These are phyloP conservation scores for Tenthredo notha DNA, from an alignment of 2,888 invertebrate species.

Conservation along the genomic window DNA sequence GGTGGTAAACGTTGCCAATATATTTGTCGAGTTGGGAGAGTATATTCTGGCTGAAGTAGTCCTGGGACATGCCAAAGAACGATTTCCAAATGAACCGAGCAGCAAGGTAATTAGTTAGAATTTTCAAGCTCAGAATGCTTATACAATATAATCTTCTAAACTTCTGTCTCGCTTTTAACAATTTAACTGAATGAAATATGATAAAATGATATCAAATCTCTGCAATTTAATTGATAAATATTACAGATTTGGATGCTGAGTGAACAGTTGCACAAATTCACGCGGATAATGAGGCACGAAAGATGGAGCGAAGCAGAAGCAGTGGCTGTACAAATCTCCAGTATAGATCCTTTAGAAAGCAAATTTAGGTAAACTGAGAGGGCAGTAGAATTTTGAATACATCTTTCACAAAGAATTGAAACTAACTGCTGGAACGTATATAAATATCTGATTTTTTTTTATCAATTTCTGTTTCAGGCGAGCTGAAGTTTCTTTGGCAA, in stretches of 20 bases:
- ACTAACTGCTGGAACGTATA: not conserved
- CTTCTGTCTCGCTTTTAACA: not conserved
- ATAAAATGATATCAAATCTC: not conserved
- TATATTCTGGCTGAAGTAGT: constrained; percentile 81
- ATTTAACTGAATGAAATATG: constrained; percentile 1
- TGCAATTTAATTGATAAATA: not conserved
- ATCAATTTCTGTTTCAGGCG: constrained; percentile 64
- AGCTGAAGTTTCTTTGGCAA: constrained; percentile 75
- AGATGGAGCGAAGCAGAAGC: constrained; percentile 80
- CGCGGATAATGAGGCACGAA: constrained; percentile 77
- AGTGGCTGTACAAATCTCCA: constrained; percentile 78
- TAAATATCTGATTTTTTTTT: not conserved
- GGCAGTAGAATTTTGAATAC: not conserved
- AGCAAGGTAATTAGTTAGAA: constrained; percentile 67
- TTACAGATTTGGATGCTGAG: constrained; percentile 84
- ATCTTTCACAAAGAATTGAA: not conserved
- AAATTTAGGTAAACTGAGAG: constrained; percentile 72
- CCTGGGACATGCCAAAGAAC: constrained; percentile 82
- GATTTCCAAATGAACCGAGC: constrained; percentile 84
- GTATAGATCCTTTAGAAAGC: constrained; percentile 79
- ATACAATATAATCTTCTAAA: not conserved
- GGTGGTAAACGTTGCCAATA: constrained; percentile 84
- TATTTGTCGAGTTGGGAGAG: constrained; percentile 81
- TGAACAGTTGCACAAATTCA: constrained; percentile 81
- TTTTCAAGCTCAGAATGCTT: not conserved